Evolutionary conservation across 2,113 vertebrate species (phyloP), one percentile per base, ranked within the genome.

Genomic region (Peucedramus taeniatus): DNA sequence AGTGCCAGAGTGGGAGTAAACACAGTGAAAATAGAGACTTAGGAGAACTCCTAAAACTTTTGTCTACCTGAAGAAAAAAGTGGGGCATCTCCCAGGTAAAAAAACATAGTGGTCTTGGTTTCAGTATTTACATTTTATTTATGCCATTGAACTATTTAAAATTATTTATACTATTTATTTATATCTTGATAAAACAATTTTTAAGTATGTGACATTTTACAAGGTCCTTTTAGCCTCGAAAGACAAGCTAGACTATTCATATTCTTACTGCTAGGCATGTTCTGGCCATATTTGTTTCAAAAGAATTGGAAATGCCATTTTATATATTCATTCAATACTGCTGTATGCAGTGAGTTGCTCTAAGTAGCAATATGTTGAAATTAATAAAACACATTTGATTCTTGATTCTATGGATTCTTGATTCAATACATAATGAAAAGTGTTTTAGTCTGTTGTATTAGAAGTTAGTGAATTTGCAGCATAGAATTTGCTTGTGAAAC

Each of bases 281-380:
- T 74, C n/a, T 84, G 76, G 69, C 35, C 49, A 22, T 50, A 53
- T 45, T 56, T 90, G 22, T 66, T 78, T 63, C 33, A 66, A 66
- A 89, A 77, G 42, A 44, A 40, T 1, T 50, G 83, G 77, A 95
- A 97, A 95, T 96, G 87, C 90, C 93, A 94, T 91, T 97, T 96
- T 83, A 85, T 68, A 65, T 89, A 93, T 92, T 93, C 45, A 26
- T 91, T 91, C 88, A 87, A 42, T 94, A 85, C 11, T 79, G 93
- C 74, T 78, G 39, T 35, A 50, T 54, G 83, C 75, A 96, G 92
- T 71, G 81, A 89, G 39, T 95, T 94, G n/a, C 83, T 78, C 13
- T 87, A 87, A 95, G 87, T 70, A 96, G 92, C 65, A 97, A 97
- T 97, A 97, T 94, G 66, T 90, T 61, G 5, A 96, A 94, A 94